Conservation (phyloP, 2,113 vertebrate species). For the Trogon surrucura region DNA sequence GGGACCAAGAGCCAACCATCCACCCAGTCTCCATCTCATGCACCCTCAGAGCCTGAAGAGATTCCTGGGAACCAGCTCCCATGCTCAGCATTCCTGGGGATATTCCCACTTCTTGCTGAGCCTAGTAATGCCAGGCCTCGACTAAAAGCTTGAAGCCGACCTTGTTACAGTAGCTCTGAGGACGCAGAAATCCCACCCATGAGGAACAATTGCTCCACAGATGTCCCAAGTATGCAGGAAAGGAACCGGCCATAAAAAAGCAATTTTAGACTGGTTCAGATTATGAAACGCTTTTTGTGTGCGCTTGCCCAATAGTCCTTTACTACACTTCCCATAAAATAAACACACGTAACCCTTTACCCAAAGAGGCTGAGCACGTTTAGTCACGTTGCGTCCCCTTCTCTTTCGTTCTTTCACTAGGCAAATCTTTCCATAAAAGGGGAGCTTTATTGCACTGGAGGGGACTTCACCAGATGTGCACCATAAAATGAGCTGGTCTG, state of each 20-base stretch:
- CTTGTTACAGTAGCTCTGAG: slow-evolving; percentile 3
- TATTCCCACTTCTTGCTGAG: background rate
- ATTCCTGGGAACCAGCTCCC: background rate
- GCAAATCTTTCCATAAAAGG: slow-evolving; percentile 61
- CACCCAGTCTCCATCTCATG: background rate
- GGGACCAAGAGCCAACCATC: background rate
- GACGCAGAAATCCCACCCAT: slow-evolving; percentile 49
- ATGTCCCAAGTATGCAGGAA: slow-evolving; percentile 63
- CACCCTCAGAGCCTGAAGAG: background rate
- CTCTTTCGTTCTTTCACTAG: background rate
- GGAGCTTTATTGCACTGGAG: slow-evolving; percentile 39
- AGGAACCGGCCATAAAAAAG: slow-evolving; percentile 39
- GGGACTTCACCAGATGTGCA: slow-evolving; percentile 40
- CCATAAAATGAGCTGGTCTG: slow-evolving; percentile 29
- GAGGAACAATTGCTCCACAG: slow-evolving; percentile 56
- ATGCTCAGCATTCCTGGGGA: background rate
- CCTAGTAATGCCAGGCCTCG: background rate
- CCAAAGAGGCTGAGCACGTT: slow-evolving; percentile 22
- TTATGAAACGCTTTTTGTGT: slow-evolving; percentile 64
- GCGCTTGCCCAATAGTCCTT: slow-evolving; percentile 51
- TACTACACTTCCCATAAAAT: slow-evolving; percentile 60
- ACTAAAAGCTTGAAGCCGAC: background rate
- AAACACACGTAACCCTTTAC: slow-evolving; percentile 53
- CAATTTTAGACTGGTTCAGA: slow-evolving; percentile 48
- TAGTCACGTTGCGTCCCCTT: slow-evolving; percentile 17